Evolutionary conservation across 2,888 invertebrate genomes (phyloP).

Genomic region (Drosophila multiciliata): DNA sequence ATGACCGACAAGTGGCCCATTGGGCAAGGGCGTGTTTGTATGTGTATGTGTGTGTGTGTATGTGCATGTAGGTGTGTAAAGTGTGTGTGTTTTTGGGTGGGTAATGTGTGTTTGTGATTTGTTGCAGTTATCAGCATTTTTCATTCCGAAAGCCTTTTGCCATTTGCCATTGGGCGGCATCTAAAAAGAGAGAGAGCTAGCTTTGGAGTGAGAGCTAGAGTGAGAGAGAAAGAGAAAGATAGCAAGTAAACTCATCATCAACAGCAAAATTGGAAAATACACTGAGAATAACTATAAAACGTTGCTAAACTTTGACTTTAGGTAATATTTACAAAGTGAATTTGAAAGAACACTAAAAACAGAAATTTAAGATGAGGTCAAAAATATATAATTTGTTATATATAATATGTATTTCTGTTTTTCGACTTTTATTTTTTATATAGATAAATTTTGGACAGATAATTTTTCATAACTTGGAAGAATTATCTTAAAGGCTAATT

Average conservation of each 20-base stretch:
- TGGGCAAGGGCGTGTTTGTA: slow-evolving; percentile 11
- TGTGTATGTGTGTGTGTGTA: slow-evolving; percentile 38
- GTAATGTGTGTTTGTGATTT: slow-evolving; percentile 60
- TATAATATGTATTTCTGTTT: neutral
- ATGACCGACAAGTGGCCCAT: slow-evolving; percentile 45
- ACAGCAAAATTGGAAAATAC: slow-evolving; percentile 23
- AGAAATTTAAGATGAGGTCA: neutral
- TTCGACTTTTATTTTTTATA: neutral
- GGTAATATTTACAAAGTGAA: neutral
- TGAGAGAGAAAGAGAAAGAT: slow-evolving; percentile 1
- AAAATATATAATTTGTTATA: neutral
- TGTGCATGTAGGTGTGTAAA: slow-evolving; percentile 22
- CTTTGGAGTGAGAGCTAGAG: neutral
- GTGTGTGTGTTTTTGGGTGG: slow-evolving; percentile 41
- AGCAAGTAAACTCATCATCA: slow-evolving; percentile 48
- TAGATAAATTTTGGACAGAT: rapidly evolving
- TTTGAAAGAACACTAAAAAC: neutral
- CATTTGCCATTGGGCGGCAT: slow-evolving; percentile 29
- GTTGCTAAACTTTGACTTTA: neutral
- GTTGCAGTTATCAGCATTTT: slow-evolving; percentile 77
- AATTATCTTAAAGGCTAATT: no score
- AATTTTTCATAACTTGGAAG: neutral
- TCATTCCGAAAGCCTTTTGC: slow-evolving; percentile 64
- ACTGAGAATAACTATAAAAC: neutral
- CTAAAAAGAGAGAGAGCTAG: neutral